These are phyloP conservation scores for Kryphioiulus occultus DNA, from an alignment of 2,888 invertebrate species.

Conservation along the genomic window DNA sequence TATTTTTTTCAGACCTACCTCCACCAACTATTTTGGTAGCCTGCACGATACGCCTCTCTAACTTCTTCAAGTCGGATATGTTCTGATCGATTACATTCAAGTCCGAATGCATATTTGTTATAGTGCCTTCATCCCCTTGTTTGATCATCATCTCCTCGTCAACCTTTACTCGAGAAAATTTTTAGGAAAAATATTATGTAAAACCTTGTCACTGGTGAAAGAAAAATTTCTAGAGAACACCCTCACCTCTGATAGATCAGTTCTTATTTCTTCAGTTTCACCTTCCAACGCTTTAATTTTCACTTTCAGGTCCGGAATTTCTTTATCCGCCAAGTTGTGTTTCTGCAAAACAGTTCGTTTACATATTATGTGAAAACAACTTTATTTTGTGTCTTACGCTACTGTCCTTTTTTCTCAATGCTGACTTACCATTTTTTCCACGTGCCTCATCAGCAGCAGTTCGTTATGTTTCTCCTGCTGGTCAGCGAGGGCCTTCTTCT, in stretches of 20 bases:
- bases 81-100: conserved; percentile 40
- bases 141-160: neutral
- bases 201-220: neutral
- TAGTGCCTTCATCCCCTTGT: conserved; percentile 13
- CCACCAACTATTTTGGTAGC: neutral
- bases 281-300: conserved; percentile 54
- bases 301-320: conserved; percentile 59
- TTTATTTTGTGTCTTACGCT: too few relatives aligned
- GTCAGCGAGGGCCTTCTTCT: conserved; percentile 46
- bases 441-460: conserved; percentile 12
- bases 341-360: conserved; percentile 9
- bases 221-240: neutral
- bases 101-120: conserved; percentile 33
- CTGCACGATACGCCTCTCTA: neutral
- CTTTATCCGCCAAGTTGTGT: conserved; percentile 54
- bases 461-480: conserved; percentile 45
- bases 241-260: neutral
- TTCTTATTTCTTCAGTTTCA: neutral
- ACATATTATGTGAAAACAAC: too few relatives aligned
- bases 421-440: conserved; percentile 27
- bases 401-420: too few relatives aligned
- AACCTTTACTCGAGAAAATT: neutral
- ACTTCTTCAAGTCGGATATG: conserved; percentile 1
- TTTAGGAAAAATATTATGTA: neutral
- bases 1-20: neutral